A percentile compares a stretch with the other conserved stretches of the same genome.
These are phyloP conservation scores for Blomia tropicalis DNA, from an alignment of 2,888 invertebrate genomes.

Conservation along the genomic window DNA sequence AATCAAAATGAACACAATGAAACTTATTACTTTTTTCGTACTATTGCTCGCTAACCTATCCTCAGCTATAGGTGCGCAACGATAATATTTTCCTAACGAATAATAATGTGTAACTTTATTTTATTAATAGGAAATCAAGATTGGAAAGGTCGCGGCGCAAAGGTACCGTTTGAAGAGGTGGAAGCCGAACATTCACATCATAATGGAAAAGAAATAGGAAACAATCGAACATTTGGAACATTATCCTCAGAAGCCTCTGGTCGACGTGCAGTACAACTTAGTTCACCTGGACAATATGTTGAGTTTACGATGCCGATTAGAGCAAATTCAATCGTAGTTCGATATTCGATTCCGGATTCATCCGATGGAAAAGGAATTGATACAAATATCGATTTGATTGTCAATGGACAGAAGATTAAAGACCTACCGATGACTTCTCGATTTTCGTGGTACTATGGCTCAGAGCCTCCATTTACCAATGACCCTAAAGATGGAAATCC, in stretches of 20 bases:
- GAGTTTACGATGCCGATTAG: slow-evolving; percentile 13
- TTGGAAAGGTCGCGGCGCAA: background rate
- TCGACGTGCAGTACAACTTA: slow-evolving; percentile 4
- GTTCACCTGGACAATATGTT: background rate
- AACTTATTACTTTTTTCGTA: no score
- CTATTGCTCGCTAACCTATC: no score
- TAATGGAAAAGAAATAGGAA: background rate
- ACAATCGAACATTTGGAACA: background rate
- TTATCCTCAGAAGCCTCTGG: background rate
- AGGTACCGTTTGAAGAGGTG: background rate
- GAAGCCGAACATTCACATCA: background rate
- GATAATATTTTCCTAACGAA: no score
- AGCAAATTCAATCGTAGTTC: slow-evolving; percentile 9
- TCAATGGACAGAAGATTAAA: background rate
- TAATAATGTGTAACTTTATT: no score
- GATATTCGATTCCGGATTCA: background rate
- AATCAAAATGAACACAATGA: no score
- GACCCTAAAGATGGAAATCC: slow-evolving; percentile 1
- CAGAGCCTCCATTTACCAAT: slow-evolving; percentile 1
- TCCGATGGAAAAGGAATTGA: background rate
- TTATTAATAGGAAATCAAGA: no score
- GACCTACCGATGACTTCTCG: slow-evolving; percentile 7
- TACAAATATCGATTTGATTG: background rate
- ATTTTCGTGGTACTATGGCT: slow-evolving; percentile 8
- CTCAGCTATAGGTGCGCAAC: no score